Base-by-base conservation (phyloP, 2,797 vertebrate species). In the Sebastes ruberrimus region DNA sequence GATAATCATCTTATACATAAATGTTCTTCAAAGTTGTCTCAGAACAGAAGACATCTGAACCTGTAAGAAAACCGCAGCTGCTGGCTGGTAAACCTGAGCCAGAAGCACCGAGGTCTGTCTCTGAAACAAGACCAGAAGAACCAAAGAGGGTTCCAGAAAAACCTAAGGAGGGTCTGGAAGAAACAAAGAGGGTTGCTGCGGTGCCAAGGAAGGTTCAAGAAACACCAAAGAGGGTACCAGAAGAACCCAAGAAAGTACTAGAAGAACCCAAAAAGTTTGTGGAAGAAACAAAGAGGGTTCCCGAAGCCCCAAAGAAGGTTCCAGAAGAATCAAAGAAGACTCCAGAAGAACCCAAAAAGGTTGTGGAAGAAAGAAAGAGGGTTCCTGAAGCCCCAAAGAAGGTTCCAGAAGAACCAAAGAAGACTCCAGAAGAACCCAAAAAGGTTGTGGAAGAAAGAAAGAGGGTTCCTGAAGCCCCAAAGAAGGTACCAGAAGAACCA, bases 11-110 rank as follows among this genome's bases (percentile, higher is more conserved):
- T 89, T 84, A 77, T 80, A 27, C 74, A 86, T 79, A 13, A 81
- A 89, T 92, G 23, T 92, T 86, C 80, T 93, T 91, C 72, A 79
- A 92, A 93, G 87, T 65, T 91, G 64, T 87, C 86, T 83, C 67
- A 91, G 91, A 89, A 83, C 74, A 65, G 60, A 82, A 68, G 84
- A 76, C 38, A 64, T 52, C 79, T 14, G 77, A 91, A 68, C 56
- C 10, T 67, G 10, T 49, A 76, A 85, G 77, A 75, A 87, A 86
- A 67, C 72, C 60, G 8, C 27, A 71, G n/a, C 42, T 73, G 53
- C 27, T 71, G 30, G 22, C 57, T 69, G 38, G 10, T 76, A 78
- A 68, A 74, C 91, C 93, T 60, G 93, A 94, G 53, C 79, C 78
- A 86, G 72, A 89, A 57, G 42, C 27, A 60, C 49, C 16, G 4